Conservation (phyloP, 2,797 vertebrate species). For the Luscinia megarhynchos region DNA sequence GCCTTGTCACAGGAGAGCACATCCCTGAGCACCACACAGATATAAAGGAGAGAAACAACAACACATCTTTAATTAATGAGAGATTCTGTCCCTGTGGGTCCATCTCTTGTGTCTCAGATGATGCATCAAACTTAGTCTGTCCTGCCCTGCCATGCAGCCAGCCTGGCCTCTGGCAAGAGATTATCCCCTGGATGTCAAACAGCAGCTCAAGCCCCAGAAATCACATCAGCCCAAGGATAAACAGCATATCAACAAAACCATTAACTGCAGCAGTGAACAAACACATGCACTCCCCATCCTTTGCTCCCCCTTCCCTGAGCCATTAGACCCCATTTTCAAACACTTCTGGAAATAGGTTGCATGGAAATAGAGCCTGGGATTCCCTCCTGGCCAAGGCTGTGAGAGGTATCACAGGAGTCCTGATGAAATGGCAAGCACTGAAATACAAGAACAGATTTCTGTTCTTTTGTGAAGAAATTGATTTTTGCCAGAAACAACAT, state of each 20-base stretch:
- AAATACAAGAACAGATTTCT: not conserved
- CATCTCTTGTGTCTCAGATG: not conserved
- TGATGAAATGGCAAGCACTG: slow-evolving; percentile 7
- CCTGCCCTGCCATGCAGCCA: not conserved
- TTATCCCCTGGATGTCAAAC: not conserved
- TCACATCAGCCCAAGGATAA: not conserved
- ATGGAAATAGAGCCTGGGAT: not conserved
- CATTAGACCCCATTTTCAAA: not conserved
- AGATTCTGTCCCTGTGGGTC: not conserved
- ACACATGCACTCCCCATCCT: not conserved
- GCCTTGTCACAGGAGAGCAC: not conserved
- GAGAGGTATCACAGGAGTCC: not conserved
- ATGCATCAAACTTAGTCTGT: not conserved
- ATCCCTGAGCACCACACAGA: not conserved
- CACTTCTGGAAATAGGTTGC: not conserved
- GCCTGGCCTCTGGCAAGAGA: not conserved
- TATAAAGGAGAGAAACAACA: not conserved
- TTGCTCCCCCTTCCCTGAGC: not conserved
- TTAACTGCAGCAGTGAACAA: not conserved
- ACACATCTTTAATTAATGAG: not conserved
- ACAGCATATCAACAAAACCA: not conserved
- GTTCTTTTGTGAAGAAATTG: slow-evolving; percentile 14
- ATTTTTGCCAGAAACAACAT: slow-evolving; percentile 31
- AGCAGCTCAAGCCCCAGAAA: not conserved
- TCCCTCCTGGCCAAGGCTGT: slow-evolving; percentile 12